Base-by-base conservation (phyloP, 1,140 invertebrate species). In the Glomeris maerens region DNA sequence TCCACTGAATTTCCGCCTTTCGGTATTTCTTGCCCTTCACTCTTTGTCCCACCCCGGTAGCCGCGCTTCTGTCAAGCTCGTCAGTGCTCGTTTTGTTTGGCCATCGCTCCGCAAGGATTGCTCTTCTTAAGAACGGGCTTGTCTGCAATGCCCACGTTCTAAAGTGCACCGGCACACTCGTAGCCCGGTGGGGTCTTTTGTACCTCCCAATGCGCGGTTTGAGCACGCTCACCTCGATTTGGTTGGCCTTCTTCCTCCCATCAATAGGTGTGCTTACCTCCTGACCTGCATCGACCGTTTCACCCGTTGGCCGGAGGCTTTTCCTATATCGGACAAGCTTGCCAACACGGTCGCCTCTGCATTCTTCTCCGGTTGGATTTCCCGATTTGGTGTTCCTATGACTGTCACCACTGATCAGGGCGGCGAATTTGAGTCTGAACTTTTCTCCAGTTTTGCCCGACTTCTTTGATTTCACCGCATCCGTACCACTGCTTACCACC, bases 221-320 rank as follows among this genome's bases (percentile, higher is more conserved):
- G 31, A 56, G 1, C 64, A 71, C 48, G 54, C 74, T 0, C 66
- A 75, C 55, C 52, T 74, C 0, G 73, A 76, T 57, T 57, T 76
- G 0, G 59, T 75, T 7, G 66, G 69, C 0, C 71, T 65, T 0
- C 44, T 75, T 2, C 66, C 68, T 21, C 45, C 48, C 2, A 56
- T 57, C 0, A 25, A 62, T 7, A 64, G 59, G 7, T 61, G 50
- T 38, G 29, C 23, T 7, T 72, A 73, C 49, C 53, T 57, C 5
- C 55, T 73, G 1, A 73, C 70, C 0, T 59, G 61, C 4, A 65
- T 72, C 2, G 66, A 72, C 49, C 47, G 66, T 3, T 72, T 63
- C 52, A 66, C 68, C 0, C 47, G 65, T n/a, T 72, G 60, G 62
- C 64, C 62, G 0, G 69, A 73, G 57, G 64, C 65, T 2, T 50